phyloP scores from a whole-genome alignment of 2,888 invertebrate species.

The Ennomos fuscantarius region DNA sequence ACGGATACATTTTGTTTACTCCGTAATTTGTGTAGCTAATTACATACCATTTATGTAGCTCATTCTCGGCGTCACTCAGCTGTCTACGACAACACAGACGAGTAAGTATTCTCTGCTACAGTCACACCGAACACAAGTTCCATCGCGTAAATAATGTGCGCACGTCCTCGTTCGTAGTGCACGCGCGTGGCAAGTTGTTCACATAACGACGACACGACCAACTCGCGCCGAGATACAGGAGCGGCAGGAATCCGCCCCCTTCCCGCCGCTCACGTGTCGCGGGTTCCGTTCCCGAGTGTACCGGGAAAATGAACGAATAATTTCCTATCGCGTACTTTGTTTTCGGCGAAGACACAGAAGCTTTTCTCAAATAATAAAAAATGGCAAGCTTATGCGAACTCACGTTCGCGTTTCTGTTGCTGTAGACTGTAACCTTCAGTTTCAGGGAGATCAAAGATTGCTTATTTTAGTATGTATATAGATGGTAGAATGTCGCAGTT shows the following conservation, averaged over 20 bases:
- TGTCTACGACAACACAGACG: too few species aligned
- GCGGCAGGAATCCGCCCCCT: conserved; percentile 1
- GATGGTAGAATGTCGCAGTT: too few species aligned
- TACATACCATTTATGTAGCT: too few species aligned
- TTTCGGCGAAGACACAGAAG: background rate
- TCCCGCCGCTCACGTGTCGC: conserved; percentile 9
- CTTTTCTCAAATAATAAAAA: conserved; percentile 8
- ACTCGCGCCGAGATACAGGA: conserved; percentile 8
- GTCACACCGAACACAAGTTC: too few species aligned
- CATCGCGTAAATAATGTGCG: background rate
- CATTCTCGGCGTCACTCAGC: too few species aligned
- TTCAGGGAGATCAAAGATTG: too few species aligned
- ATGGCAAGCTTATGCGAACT: background rate
- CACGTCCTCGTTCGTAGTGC: background rate
- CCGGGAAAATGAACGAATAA: conserved; percentile 3
- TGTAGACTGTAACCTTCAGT: background rate
- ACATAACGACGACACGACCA: conserved; percentile 7
- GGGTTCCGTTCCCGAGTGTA: background rate
- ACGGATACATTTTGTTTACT: too few species aligned
- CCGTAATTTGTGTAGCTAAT: too few species aligned
- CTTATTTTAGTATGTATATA: too few species aligned
- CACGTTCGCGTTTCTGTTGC: conserved; percentile 7
- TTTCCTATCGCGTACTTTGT: conserved; percentile 5
- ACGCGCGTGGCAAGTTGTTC: conserved; percentile 2
- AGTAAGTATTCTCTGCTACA: too few species aligned